Conservation (phyloP, 2,888 invertebrate genomes). For the Zhengitettix transpicula region DNA sequence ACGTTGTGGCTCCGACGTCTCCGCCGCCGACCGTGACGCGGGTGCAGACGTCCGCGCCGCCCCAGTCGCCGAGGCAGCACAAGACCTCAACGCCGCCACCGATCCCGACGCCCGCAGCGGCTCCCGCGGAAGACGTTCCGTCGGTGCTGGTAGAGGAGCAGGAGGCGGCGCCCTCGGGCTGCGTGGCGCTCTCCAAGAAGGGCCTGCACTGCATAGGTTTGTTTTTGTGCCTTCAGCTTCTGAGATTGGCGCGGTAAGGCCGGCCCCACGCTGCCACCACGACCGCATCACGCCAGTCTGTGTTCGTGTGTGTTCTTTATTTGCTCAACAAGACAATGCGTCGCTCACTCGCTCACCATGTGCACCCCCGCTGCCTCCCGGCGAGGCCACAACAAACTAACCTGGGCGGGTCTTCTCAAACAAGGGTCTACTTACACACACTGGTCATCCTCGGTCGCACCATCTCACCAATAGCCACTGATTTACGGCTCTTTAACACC, state of each 20-base stretch:
- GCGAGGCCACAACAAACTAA: too few relatives aligned
- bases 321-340: too few relatives aligned
- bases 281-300: too few relatives aligned
- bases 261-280: too few relatives aligned
- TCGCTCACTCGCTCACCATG: too few relatives aligned
- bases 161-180: conserved; percentile 1
- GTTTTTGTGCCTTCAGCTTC: conserved; percentile 8
- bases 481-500: too few relatives aligned
- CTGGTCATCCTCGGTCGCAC: too few relatives aligned
- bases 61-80: neutral
- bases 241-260: neutral
- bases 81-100: neutral
- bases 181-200: conserved; percentile 7
- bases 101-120: neutral
- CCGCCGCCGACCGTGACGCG: neutral
- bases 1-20: conserved; percentile 14
- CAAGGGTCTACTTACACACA: too few relatives aligned
- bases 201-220: conserved; percentile 14
- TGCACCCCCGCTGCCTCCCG: too few relatives aligned
- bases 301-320: too few relatives aligned
- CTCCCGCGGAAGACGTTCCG: neutral
- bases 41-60: neutral
- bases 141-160: neutral
- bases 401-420: too few relatives aligned
- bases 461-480: too few relatives aligned